Percentiles rank a stretch among this genome's conserved stretches.
Conservation (phyloP, 2,797 vertebrate genomes). For the Babyrousa celebensis region DNA sequence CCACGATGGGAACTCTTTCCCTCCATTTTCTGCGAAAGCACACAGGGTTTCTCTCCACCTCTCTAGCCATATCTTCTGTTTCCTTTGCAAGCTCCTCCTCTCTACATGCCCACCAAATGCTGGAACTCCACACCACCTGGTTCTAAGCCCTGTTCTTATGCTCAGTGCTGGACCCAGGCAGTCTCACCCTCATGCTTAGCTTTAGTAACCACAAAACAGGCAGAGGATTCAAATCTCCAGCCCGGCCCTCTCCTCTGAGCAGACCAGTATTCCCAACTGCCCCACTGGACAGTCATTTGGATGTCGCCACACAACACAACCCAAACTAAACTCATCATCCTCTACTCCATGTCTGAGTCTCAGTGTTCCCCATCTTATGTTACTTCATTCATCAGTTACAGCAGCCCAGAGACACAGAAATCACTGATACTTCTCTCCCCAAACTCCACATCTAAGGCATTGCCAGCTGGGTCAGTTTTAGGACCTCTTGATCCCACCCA, state of each 20-base stretch:
- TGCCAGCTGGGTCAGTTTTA: background rate
- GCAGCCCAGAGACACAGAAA: slow-evolving; percentile 25
- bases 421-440: background rate
- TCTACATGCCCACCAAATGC: background rate
- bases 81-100: background rate
- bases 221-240: background rate
- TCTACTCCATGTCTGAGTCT: background rate
- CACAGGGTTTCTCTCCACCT: background rate
- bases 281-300: background rate
- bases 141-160: background rate
- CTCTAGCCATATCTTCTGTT: background rate
- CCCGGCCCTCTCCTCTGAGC: background rate
- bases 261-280: background rate
- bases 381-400: background rate
- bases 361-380: background rate
- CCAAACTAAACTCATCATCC: background rate
- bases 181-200: background rate
- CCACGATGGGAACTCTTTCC: too few relatives aligned
- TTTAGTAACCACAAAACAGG: background rate
- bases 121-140: background rate
- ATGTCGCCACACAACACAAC: background rate
- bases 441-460: background rate
- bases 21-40: background rate
- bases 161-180: background rate
- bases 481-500: background rate